These are phyloP conservation scores for Cydia strobilella DNA, from an alignment of 1,140 invertebrate species.

Conservation along the genomic window DNA sequence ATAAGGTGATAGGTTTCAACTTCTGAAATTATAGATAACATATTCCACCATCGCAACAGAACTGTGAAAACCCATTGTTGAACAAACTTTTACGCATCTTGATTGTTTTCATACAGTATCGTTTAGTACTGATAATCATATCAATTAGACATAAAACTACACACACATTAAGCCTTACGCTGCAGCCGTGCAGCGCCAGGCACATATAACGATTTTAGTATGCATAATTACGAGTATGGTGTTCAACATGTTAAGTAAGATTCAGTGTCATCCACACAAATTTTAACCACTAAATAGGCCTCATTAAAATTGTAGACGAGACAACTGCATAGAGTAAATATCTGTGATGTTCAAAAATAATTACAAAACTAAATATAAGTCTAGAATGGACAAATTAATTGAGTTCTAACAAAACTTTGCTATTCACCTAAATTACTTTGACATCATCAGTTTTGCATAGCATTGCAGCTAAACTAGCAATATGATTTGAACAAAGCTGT, in stretches of 20 bases:
- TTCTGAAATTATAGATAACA: neutral
- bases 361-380: neutral
- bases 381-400: too few species aligned
- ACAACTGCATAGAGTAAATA: neutral
- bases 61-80: neutral
- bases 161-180: neutral
- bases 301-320: neutral
- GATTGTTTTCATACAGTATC: neutral
- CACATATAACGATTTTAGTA: too few species aligned
- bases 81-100: neutral
- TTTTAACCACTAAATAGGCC: slow-evolving; percentile 11
- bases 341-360: neutral
- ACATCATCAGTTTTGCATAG: neutral
- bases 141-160: neutral
- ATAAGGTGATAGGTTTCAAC: neutral
- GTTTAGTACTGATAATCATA: neutral
- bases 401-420: neutral
- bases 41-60: neutral
- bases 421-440: neutral
- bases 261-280: neutral
- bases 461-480: neutral
- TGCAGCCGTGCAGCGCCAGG: too few species aligned
- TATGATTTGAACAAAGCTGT: neutral
- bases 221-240: too few species aligned
- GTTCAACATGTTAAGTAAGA: neutral